Conservation (phyloP, 1,140 invertebrate species). For the Liolophura sinensis region DNA sequence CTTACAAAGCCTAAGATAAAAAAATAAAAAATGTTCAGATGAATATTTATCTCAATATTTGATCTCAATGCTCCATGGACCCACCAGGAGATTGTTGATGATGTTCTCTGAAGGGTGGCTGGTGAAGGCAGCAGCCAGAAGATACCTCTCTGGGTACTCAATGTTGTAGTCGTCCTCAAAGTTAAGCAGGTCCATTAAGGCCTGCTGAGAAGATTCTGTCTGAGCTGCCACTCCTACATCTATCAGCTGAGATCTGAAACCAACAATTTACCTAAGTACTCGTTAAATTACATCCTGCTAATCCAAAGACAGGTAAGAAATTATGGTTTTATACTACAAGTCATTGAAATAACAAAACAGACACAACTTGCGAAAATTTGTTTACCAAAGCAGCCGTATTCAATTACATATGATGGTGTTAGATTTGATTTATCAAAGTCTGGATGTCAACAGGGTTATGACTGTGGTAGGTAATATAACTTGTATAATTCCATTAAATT, state of each 20-base stretch:
- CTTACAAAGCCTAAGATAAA: background rate
- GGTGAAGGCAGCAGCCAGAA: constrained; percentile 47
- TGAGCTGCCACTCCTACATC: constrained; percentile 55
- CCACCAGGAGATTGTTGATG: constrained; percentile 47
- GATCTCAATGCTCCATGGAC: constrained; percentile 3
- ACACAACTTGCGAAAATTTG: background rate
- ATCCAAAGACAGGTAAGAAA: background rate
- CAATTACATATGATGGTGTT: too few species aligned
- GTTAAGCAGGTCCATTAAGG: constrained; percentile 46
- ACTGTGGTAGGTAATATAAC: too few species aligned
- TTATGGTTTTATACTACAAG: background rate
- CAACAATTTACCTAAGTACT: background rate
- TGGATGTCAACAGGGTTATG: too few species aligned
- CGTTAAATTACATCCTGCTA: background rate
- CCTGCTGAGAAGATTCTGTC: constrained; percentile 41
- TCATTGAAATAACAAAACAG: background rate
- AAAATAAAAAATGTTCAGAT: background rate
- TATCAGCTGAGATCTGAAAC: constrained; percentile 46
- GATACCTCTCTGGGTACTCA: constrained; percentile 44
- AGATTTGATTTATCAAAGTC: too few species aligned
- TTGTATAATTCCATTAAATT: too few species aligned
- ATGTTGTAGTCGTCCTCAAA: constrained; percentile 44
- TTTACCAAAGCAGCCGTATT: background rate
- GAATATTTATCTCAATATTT: too few species aligned
- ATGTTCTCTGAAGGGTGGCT: constrained; percentile 50